phyloP scores from a whole-genome alignment of 1,140 invertebrate genomes.

The Tetramorium parvispinum region DNA sequence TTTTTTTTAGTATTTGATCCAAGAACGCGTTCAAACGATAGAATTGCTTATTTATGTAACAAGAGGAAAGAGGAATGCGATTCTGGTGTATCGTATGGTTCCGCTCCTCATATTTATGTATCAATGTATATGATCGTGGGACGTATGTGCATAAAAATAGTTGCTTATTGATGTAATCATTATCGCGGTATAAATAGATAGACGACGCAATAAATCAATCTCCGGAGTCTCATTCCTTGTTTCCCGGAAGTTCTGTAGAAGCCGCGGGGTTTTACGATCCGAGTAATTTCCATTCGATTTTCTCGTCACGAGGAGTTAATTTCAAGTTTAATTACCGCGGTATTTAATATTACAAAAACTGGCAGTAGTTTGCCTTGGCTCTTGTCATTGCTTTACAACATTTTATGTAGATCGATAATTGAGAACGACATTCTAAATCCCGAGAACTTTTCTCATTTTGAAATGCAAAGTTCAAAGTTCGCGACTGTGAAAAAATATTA shows the following conservation, averaged over 20 bases:
- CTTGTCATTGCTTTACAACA: neutral
- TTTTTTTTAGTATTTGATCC: neutral
- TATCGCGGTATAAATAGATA: constrained; percentile 41
- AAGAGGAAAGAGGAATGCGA: neutral
- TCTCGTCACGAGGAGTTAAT: constrained; percentile 29
- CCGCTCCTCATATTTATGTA: constrained; percentile 7
- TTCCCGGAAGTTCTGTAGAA: constrained; percentile 10
- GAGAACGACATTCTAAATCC: neutral
- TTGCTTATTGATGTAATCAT: constrained; percentile 33
- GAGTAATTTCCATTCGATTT: constrained; percentile 38
- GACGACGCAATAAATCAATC: constrained; percentile 20
- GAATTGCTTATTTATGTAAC: constrained; percentile 45
- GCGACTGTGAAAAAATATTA: neutral
- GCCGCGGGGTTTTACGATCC: neutral
- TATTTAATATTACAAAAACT: constrained; percentile 34
- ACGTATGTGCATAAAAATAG: constrained; percentile 20
- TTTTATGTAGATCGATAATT: neutral
- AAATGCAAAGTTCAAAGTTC: neutral
- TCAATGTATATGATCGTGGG: neutral
- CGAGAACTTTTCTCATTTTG: neutral
- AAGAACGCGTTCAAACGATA: neutral
- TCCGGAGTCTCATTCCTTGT: neutral
- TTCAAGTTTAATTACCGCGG: constrained; percentile 27
- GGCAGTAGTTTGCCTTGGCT: neutral
- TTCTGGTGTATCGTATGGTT: neutral